Percentiles rank a stretch among this genome's conserved stretches.
phyloP scores from a whole-genome alignment of 2,797 vertebrate species.

The Tadarida brasiliensis region DNA sequence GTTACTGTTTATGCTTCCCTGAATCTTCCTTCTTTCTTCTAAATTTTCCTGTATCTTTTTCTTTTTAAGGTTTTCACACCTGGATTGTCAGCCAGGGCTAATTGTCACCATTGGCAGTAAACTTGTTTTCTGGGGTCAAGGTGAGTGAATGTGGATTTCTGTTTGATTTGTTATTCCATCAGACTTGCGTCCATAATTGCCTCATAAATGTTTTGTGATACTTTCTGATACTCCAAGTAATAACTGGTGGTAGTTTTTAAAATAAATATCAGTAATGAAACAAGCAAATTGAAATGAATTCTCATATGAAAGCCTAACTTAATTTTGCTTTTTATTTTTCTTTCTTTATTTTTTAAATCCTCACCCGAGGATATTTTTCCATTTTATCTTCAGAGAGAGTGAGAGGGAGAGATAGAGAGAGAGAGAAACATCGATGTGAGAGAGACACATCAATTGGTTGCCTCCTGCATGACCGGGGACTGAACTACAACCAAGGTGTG shows the following conservation, averaged over 20 bases:
- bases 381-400: no score
- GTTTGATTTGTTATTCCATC: conserved; percentile 18
- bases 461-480: no score
- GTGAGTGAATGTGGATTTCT: conserved; percentile 68
- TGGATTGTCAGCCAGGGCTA: conserved; percentile 57
- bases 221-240: background rate
- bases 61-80: conserved; percentile 68
- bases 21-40: conserved; percentile 47
- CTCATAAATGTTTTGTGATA: background rate
- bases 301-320: background rate
- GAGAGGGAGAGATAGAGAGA: no score
- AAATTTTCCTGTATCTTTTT: background rate
- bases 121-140: conserved; percentile 68
- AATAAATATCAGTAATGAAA: conserved; percentile 32
- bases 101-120: conserved; percentile 81
- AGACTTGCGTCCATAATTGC: background rate
- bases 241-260: background rate
- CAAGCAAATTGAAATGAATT: conserved; percentile 47
- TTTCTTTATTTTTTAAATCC: background rate
- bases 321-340: background rate
- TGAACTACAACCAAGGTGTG: no score
- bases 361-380: no score
- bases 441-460: no score
- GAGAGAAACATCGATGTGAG: no score
- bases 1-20: background rate